These are phyloP conservation scores for Stenopsyche tienmushanensis DNA, from an alignment of 1,140 invertebrate species.

Conservation along the genomic window DNA sequence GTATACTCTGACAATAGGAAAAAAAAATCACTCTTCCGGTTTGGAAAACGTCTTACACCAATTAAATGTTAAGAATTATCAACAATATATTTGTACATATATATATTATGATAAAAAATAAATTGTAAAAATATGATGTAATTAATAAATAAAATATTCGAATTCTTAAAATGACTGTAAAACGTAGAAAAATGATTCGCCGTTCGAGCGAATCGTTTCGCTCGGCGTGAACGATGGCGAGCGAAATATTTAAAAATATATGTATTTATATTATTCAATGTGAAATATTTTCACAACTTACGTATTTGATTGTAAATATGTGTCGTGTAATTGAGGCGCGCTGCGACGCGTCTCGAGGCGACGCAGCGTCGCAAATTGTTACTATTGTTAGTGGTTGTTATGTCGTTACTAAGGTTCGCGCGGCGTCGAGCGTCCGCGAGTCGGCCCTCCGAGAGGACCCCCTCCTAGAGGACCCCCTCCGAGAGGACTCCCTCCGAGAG, in stretches of 20 bases:
- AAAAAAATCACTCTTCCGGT: no score
- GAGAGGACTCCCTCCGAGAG: no score
- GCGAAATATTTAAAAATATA: constrained; percentile 1
- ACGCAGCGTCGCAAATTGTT: no score
- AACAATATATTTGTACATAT: constrained; percentile 28
- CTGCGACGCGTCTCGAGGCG: no score
- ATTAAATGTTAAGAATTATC: constrained; percentile 26
- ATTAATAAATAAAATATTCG: constrained; percentile 61
- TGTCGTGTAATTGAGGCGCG: not conserved
- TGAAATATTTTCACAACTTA: constrained; percentile 1
- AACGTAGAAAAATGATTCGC: constrained; percentile 17
- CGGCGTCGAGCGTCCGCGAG: no score
- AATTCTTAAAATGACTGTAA: constrained; percentile 51
- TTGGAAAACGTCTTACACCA: constrained; percentile 41
- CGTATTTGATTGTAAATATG: not conserved
- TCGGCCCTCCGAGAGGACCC: no score
- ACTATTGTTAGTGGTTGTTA: no score
- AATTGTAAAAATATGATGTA: constrained; percentile 57
- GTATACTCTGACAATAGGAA: no score
- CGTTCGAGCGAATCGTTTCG: constrained; percentile 10
- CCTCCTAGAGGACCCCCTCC: no score
- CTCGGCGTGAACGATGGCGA: not conserved
- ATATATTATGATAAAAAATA: constrained; percentile 48
- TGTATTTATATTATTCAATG: constrained; percentile 7
- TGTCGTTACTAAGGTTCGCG: no score